Evolutionary conservation across 1,140 invertebrate genomes (phyloP), one percentile per base, ranked within the genome.

Genomic region (Anthonomus grandis): DNA sequence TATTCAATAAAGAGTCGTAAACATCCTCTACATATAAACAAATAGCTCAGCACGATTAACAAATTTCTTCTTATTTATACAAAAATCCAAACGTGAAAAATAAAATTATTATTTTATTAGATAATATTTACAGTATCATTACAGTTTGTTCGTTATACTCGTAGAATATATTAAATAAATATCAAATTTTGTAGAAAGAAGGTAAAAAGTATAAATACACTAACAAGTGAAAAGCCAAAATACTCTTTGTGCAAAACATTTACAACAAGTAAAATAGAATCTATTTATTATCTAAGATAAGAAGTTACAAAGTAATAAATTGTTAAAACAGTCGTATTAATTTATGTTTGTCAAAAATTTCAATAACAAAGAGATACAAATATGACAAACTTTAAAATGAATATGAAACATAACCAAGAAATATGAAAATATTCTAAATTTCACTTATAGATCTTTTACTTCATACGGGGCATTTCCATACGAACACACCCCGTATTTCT

Each of bases 101-200:
- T 13, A 13, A 38, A 38, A 17, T 38, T 13, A 38, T 13, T 4
- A 38, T 38, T 6, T 4, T 38, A 38, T 31, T 31, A 31, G n/a
- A n/a, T 31, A 38, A n/a, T 38, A 38, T 38, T 38, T 38, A 38
- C 36, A 38, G 17, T 38, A 38, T 38, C 36, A 38, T 38, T 38
- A 38, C 36, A 38, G n/a, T 38, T 38, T 38, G 36, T 38, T 38
- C n/a, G 4, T n/a, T 31, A 31, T 38, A 38, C 17, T 13, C 17
- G 17, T 13, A 38, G n/a, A 38, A 38, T 5, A 13, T 5, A 5
- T 38, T 38, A n/a, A 38, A 4, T 31, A n/a, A 31, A 31, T 8
- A n/a, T 31, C 27, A 31, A 31, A n/a, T 31, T 31, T 31, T 31
- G n/a, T n/a, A 31, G 27, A 8, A 31, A 6, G 6, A 31, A 31